Evolutionary conservation across 2,888 invertebrate species (phyloP).

Genomic region (Phytoseiulus persimilis): DNA sequence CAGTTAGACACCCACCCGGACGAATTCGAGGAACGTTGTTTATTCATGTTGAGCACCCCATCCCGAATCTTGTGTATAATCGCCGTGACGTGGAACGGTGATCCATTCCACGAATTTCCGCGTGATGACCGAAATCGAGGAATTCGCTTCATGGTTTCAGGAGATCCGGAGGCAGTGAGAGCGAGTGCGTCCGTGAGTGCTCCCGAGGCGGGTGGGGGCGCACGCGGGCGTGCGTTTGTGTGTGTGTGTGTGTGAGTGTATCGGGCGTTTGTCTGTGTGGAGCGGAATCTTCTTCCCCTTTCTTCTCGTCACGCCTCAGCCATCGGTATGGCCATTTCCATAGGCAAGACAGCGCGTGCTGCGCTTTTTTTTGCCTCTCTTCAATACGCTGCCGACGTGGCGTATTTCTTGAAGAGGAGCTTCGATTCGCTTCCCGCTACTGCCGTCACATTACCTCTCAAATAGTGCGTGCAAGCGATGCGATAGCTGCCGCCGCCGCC

Average conservation of each 20-base stretch:
- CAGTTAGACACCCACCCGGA: too few species aligned
- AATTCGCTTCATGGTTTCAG: too few species aligned
- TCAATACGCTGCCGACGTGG: conserved; percentile 5
- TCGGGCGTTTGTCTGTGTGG: not conserved
- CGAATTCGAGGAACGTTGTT: too few species aligned
- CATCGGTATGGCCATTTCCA: not conserved
- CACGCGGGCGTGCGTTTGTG: not conserved
- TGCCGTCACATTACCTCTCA: conserved; percentile 5
- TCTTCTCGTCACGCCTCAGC: not conserved
- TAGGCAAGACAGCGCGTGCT: not conserved
- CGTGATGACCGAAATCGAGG: too few species aligned
- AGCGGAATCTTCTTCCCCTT: not conserved
- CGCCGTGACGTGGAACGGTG: too few species aligned
- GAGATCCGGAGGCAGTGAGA: too few species aligned
- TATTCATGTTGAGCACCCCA: too few species aligned
- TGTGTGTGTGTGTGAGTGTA: not conserved
- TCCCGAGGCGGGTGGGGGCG: too few species aligned
- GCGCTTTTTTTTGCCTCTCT: not conserved
- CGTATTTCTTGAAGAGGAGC: not conserved
- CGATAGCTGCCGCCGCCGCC: not conserved
- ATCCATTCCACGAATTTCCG: too few species aligned
- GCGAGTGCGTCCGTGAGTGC: too few species aligned
- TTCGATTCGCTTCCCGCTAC: not conserved
- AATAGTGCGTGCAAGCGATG: conserved; percentile 5
- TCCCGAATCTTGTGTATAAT: too few species aligned